phyloP scores from a whole-genome alignment of 2,113 vertebrate species.

The Anhinga anhinga region DNA sequence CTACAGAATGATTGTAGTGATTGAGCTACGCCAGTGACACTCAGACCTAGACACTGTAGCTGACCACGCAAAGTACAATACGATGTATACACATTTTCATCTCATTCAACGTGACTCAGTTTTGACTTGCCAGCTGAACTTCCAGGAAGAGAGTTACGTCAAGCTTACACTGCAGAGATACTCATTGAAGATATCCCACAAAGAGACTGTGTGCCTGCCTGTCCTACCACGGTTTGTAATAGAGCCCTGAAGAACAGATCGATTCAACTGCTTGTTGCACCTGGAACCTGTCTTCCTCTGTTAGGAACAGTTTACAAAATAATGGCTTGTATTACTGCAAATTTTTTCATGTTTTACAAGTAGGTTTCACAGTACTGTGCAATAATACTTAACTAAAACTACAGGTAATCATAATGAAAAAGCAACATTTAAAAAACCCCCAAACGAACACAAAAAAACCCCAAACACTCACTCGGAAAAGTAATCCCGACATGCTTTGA shows the following conservation, averaged over 20 bases:
- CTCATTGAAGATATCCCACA: not conserved
- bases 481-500: slow-evolving; percentile 88
- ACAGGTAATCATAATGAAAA: not conserved
- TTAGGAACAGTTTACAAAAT: not conserved
- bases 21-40: rapidly evolving
- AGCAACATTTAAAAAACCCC: not conserved
- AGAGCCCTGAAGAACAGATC: not conserved
- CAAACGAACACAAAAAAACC: not conserved
- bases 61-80: not conserved
- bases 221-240: not conserved
- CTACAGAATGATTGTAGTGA: rapidly evolving
- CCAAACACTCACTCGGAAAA: slow-evolving; percentile 87
- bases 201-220: not conserved
- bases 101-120: not conserved
- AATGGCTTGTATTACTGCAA: not conserved
- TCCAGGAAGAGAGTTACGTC: not conserved
- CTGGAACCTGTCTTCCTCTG: not conserved
- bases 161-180: not conserved
- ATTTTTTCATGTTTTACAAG: not conserved
- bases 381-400: not conserved
- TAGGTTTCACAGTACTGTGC: not conserved
- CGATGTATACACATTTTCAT: rapidly evolving
- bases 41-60: not conserved
- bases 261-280: not conserved
- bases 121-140: not conserved